Conservation (phyloP, 1,140 invertebrate species). For the Gonatopus flavifemur region DNA sequence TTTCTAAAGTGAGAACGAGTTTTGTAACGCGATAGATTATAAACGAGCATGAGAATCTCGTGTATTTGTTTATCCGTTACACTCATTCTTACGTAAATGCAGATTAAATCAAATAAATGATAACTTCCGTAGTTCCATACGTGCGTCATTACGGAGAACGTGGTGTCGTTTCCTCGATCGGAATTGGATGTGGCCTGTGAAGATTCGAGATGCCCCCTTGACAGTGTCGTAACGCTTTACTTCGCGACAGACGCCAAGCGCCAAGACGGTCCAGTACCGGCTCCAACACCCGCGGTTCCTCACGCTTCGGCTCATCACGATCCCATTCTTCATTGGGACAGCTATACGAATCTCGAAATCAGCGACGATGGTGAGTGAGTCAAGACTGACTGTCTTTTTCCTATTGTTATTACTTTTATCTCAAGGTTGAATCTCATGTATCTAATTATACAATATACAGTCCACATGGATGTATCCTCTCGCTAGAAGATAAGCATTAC, state of each 20-base stretch:
- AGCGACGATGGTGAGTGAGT: slow-evolving; percentile 58
- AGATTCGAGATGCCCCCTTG: slow-evolving; percentile 70
- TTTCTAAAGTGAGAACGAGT: background rate
- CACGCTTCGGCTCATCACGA: slow-evolving; percentile 66
- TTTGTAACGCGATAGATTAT: too few species aligned
- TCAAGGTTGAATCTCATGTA: too few species aligned
- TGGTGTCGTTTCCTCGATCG: slow-evolving; percentile 79
- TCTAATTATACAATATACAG: too few species aligned
- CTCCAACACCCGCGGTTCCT: slow-evolving; percentile 71
- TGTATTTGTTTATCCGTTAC: too few species aligned
- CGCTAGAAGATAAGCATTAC: too few species aligned
- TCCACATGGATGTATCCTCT: too few species aligned
- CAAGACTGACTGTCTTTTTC: too few species aligned
- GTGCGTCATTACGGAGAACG: slow-evolving; percentile 82
- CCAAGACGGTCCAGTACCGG: slow-evolving; percentile 66
- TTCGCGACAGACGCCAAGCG: slow-evolving; percentile 63
- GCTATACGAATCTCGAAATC: slow-evolving; percentile 75
- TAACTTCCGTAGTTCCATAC: slow-evolving; percentile 83
- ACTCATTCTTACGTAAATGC: slow-evolving; percentile 2
- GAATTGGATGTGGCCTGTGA: slow-evolving; percentile 83
- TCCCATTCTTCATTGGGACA: slow-evolving; percentile 77
- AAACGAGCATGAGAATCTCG: too few species aligned
- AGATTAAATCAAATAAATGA: too few species aligned
- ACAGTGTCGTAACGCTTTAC: slow-evolving; percentile 82
- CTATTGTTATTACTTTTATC: too few species aligned